Evolutionary conservation across 2,113 vertebrate species (phyloP), one percentile per base, ranked within the genome.

Genomic region (Hemichromis elongatus): DNA sequence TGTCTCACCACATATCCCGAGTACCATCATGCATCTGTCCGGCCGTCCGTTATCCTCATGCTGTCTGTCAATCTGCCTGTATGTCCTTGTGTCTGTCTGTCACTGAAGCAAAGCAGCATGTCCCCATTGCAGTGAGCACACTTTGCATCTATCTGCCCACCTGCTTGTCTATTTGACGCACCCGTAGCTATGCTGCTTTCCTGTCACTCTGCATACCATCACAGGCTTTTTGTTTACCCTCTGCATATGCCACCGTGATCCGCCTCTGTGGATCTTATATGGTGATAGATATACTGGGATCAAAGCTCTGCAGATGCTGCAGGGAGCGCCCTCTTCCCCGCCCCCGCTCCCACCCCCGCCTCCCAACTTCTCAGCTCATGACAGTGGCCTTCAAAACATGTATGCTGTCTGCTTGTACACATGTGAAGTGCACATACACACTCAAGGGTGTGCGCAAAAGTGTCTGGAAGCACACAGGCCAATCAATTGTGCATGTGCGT

Each of bases 1-100:
- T 84, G 85, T 73, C 88, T 90, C 10, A 5, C 12, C 18, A 13
- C 55, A 45, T 85, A 89, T 90, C 56, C 77, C 61, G 16, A 88
- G 59, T 73, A 79, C 81, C 87, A 86, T 89, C 54, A 82, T 78
- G 92, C 92, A 93, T 92, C 91, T 86, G 92, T 92, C 88, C 73
- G 18, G 87, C 88, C 63, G 92, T 94, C 93, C 92, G 89, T 55
- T 89, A 56, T 82, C 82, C 90, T 88, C 86, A 68, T 84, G 90
- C 92, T 91, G 37, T 81, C 92, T 92, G 93, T 88, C 93, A 94
- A 75, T 93, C 90, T 33, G 87, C 81, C 79, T 73, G 89, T 80
- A 88, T 81, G 68, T 91, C 82, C 77, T 33, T 0, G 9, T 75
- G 89, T 86, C 82, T 5, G 26, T 90, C 82, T 63, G n/a, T 81